Percentiles rank a stretch among this genome's conserved stretches.
phyloP scores from a whole-genome alignment of 2,797 vertebrate genomes.

The Dallia pectoralis region DNA sequence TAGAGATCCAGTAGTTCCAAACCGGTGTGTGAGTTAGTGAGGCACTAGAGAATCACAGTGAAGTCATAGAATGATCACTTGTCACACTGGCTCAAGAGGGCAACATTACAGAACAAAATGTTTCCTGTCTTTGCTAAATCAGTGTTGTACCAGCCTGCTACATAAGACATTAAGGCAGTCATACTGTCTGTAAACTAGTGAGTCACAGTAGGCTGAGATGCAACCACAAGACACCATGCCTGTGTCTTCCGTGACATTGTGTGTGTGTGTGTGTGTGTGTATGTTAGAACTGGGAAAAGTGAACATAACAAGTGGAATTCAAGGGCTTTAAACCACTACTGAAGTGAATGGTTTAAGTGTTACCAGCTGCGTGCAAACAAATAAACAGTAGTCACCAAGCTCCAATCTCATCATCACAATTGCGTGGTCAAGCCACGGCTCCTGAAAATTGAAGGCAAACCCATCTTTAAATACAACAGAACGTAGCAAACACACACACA shows the following conservation, averaged over 20 bases:
- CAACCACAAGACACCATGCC: background rate
- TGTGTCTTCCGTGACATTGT: conserved; percentile 4
- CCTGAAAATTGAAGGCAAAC: conserved; percentile 26
- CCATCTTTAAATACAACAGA: conserved; percentile 6
- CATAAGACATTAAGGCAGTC: background rate
- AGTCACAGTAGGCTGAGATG: background rate
- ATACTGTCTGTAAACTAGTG: background rate
- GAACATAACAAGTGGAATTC: background rate
- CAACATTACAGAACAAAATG: background rate
- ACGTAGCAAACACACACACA: background rate
- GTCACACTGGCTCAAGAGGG: background rate
- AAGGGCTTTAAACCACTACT: background rate
- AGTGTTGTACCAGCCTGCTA: background rate
- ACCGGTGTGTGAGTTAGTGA: background rate
- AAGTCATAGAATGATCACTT: conserved; percentile 20
- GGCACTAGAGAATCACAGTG: conserved; percentile 66
- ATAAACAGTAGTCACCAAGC: conserved; percentile 15
- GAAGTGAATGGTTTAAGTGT: background rate
- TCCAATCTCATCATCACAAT: background rate
- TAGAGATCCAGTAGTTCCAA: background rate
- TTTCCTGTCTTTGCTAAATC: background rate
- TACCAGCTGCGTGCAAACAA: background rate
- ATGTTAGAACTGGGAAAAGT: background rate
- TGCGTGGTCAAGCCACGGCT: background rate
- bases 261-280: background rate